Conservation (phyloP, 2,888 invertebrate genomes). For the Pammene aurita region DNA sequence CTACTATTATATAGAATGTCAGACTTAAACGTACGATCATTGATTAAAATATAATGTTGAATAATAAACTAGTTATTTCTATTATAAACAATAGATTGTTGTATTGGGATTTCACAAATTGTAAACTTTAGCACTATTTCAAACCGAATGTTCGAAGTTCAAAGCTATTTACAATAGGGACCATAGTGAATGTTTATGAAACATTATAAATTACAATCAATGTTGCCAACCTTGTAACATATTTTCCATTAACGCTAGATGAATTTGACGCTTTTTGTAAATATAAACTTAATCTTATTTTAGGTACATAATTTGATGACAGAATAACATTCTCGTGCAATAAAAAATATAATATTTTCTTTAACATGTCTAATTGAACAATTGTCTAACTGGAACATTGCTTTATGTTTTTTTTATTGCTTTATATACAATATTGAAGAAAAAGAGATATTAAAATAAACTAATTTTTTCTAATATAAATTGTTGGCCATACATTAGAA, state of each 20-base stretch:
- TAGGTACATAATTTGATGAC: not conserved
- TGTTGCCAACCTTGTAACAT: constrained; percentile 18
- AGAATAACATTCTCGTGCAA: not conserved
- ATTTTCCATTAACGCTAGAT: constrained; percentile 12
- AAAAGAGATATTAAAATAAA: too few relatives aligned
- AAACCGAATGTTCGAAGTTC: constrained; percentile 2
- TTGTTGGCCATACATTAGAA: too few relatives aligned
- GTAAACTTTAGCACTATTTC: constrained; percentile 15
- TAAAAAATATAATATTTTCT: not conserved
- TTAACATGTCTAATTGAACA: not conserved
- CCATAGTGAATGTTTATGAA: constrained; percentile 22
- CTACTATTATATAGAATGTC: too few relatives aligned
- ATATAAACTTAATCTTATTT: constrained; percentile 1
- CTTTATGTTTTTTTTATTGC: too few relatives aligned
- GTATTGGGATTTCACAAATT: not conserved
- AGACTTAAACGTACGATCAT: too few relatives aligned
- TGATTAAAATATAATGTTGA: too few relatives aligned
- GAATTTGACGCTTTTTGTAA: constrained; percentile 4
- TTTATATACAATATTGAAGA: too few relatives aligned
- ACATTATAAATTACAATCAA: constrained; percentile 1
- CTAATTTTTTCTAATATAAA: too few relatives aligned
- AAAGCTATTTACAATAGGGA: constrained; percentile 9
- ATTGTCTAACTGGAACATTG: too few relatives aligned
- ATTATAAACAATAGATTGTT: too few relatives aligned
- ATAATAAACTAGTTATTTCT: too few relatives aligned